Evolutionary conservation across 2,113 vertebrate genomes (phyloP).

Genomic region (Otis tarda): DNA sequence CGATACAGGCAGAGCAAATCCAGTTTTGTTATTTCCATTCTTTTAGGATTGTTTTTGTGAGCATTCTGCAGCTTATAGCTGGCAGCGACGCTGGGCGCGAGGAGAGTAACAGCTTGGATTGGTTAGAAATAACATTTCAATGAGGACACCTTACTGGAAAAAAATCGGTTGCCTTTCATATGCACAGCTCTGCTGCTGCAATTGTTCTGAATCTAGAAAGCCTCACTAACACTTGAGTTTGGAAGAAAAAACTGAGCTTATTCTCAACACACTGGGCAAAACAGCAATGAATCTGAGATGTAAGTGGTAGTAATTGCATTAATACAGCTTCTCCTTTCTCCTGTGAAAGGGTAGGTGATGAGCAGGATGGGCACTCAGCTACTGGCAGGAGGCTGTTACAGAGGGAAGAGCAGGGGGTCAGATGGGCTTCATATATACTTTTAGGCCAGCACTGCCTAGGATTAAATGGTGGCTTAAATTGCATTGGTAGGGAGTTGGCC

Average conservation of each 20-base stretch:
- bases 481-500: neutral
- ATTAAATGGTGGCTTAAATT: neutral
- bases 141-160: neutral
- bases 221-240: neutral
- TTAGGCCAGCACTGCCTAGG: neutral
- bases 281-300: neutral
- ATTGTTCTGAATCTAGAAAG: neutral
- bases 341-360: neutral
- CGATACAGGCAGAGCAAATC: neutral
- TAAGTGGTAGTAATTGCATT: neutral
- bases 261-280: neutral
- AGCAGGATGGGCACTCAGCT: neutral
- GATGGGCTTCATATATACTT: neutral
- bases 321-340: neutral
- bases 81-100: rapidly evolving
- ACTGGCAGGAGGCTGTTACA: neutral
- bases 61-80: neutral
- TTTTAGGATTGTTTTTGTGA: neutral
- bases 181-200: neutral
- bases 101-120: neutral
- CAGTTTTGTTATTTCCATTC: neutral
- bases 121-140: neutral
- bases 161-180: neutral
- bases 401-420: neutral
- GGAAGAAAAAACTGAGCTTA: neutral